phyloP scores from a whole-genome alignment of 2,113 vertebrate genomes.

The Sciurus niger region DNA sequence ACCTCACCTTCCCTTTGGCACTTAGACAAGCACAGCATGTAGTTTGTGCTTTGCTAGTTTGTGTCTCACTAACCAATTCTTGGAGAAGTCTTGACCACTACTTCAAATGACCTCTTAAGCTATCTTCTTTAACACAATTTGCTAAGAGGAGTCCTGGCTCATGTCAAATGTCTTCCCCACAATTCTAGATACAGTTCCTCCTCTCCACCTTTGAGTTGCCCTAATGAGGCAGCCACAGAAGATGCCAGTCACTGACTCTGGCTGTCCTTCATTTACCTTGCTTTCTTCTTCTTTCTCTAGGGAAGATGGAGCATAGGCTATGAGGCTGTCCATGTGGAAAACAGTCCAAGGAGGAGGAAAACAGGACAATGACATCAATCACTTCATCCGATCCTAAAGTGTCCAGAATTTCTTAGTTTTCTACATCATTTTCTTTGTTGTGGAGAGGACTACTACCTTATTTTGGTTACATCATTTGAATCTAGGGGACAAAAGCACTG shows the following conservation, averaged over 20 bases:
- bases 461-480: background rate
- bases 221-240: background rate
- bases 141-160: background rate
- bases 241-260: background rate
- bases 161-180: background rate
- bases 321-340: background rate
- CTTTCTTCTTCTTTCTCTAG: background rate
- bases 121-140: background rate
- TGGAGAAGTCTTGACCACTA: background rate
- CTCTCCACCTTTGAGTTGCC: background rate
- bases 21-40: background rate
- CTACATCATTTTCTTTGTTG: background rate
- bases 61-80: background rate
- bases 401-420: background rate
- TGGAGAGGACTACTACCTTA: background rate
- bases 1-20: background rate
- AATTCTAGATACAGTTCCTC: background rate
- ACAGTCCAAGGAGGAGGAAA: background rate
- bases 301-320: background rate
- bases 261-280: background rate
- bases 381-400: background rate
- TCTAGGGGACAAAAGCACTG: background rate
- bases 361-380: accelerated
- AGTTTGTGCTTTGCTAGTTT: background rate
- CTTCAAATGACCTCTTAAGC: background rate